Evolutionary conservation across 2,113 vertebrate species (phyloP).

Genomic region (Psittacus erithacus): DNA sequence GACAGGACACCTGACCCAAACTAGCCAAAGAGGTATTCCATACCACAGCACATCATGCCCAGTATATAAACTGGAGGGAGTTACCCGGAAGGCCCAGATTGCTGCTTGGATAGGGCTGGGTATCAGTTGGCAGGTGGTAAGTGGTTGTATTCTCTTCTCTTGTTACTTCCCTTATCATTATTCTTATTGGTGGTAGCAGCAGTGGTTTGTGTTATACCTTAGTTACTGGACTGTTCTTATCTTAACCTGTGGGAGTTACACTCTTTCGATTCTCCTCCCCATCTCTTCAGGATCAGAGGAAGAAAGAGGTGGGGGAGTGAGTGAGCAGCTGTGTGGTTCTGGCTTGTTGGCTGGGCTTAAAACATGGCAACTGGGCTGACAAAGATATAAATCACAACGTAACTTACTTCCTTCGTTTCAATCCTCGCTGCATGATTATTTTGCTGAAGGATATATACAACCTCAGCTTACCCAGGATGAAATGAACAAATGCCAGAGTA

Average conservation of each 20-base stretch:
- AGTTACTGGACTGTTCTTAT: background rate
- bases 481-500: background rate
- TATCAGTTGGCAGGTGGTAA: no score
- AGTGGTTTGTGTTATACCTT: background rate
- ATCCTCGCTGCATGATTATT: background rate
- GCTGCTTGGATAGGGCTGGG: no score
- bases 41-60: no score
- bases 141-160: no score
- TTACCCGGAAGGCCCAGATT: no score
- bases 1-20: no score
- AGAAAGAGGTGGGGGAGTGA: background rate
- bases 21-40: no score
- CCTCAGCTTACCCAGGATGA: background rate
- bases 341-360: background rate
- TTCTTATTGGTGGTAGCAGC: background rate
- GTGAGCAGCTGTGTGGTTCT: background rate
- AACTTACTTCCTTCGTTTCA: background rate
- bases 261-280: background rate
- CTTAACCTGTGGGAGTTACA: background rate
- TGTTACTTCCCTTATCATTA: no score
- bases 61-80: no score
- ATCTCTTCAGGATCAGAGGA: background rate
- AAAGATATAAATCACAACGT: background rate
- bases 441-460: background rate
- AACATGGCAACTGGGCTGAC: background rate